Evolutionary conservation across 2,113 vertebrate genomes (phyloP).

Genomic region (Talpa occidentalis): DNA sequence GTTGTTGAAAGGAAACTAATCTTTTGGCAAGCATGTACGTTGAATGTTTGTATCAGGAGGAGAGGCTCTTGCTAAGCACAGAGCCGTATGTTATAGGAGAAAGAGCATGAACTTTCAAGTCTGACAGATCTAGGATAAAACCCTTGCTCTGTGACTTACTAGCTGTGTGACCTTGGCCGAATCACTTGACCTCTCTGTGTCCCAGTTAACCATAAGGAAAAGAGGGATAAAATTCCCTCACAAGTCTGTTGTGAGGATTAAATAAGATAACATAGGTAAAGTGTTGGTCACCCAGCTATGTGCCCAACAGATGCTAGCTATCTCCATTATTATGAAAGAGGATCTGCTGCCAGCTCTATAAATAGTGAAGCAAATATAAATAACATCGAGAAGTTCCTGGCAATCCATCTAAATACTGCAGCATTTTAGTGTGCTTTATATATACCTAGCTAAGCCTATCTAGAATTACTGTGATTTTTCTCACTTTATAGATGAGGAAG

Average conservation of each 20-base stretch:
- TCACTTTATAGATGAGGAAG: slow-evolving; percentile 77
- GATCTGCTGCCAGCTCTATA: slow-evolving; percentile 57
- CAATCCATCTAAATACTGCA: slow-evolving; percentile 69
- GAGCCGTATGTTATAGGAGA: slow-evolving; percentile 51
- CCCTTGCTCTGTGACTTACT: slow-evolving; percentile 19
- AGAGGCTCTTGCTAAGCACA: slow-evolving; percentile 62
- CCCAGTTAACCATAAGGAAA: slow-evolving; percentile 36
- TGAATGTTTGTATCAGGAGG: slow-evolving; percentile 70
- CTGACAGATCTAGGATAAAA: slow-evolving; percentile 59
- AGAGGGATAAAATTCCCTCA: slow-evolving; percentile 39
- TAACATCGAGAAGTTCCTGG: slow-evolving; percentile 75
- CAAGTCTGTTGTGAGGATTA: slow-evolving; percentile 55
- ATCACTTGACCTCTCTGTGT: slow-evolving; percentile 67
- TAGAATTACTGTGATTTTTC: slow-evolving; percentile 77
- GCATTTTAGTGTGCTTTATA: slow-evolving; percentile 70
- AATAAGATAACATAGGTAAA: slow-evolving; percentile 57
- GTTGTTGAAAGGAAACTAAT: slow-evolving; percentile 80
- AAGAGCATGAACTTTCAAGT: slow-evolving; percentile 40
- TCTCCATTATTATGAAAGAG: slow-evolving; percentile 68
- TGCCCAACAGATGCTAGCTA: slow-evolving; percentile 68
- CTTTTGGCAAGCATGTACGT: slow-evolving; percentile 70
- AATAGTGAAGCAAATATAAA: slow-evolving; percentile 78
- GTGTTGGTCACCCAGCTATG: slow-evolving; percentile 26
- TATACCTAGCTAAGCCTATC: slow-evolving; percentile 67
- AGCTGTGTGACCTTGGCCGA: slow-evolving; percentile 46